Base-by-base conservation (phyloP, 1,140 invertebrate genomes). In the Euschistus heros region DNA sequence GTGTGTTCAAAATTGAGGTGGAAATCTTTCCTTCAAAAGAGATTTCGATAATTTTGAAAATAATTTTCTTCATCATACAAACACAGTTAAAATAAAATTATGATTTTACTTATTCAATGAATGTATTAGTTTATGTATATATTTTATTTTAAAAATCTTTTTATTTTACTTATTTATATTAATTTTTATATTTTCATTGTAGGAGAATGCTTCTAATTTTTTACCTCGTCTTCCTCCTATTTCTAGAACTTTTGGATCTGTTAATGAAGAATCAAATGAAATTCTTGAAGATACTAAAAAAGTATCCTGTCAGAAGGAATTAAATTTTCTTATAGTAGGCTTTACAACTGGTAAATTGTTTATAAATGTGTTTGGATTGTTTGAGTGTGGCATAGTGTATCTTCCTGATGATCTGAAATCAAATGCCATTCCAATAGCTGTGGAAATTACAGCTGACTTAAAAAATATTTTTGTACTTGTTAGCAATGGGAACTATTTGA, bases 291-390 rank as follows among this genome's bases (percentile, higher is more conserved):
- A 87, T 71, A 76, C 78, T 3, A 82, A 80, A 69, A 77, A 80
- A 70, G 73, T 84, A 20, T 80, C 81, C 70, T 82, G 86, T 52
- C 87, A 89, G 70, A 83, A 77, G 42, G 80, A 84, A 42, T 76
- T 91, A 5, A 91, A 88, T 75, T 80, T 92, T 69, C 75, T 94
- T n/a, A 73, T 92, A 64, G 80, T 92, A 63, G 90, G 89, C 27
- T 87, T 87, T 72, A 80, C 83, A 54, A 79, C 80, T 73, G 88
- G 89, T 2, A 79, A 81, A 67, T 77, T 94, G 15, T 79, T 85
- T 69, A 78, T 94, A 68, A 86, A 86, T 73, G 83, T 92, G 0
- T 92, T 92, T 78, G 93, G 93, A 24, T 83, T 90, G 70, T 89
- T 92, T 73, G 84, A 86, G 17, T 86, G 86, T 73, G 87, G 86